Conservation (phyloP, 1,140 invertebrate genomes). For the Pantala flavescens region DNA sequence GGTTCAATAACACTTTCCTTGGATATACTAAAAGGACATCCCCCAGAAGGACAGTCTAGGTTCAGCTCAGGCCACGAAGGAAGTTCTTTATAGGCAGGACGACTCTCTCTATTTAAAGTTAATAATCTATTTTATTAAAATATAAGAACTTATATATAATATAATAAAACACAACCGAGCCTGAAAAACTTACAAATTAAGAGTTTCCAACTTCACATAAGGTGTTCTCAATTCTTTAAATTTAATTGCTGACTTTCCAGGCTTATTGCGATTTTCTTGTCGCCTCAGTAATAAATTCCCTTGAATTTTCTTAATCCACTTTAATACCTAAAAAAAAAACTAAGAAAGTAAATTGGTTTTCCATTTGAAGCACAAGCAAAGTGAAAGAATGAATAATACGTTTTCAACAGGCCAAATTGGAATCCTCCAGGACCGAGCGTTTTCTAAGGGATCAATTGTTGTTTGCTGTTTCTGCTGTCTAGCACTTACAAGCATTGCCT, state of each 20-base stretch:
- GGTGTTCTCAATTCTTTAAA: constrained; percentile 16
- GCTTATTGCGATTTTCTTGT: constrained; percentile 30
- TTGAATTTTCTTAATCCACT: constrained; percentile 26
- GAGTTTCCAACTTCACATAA: constrained; percentile 17
- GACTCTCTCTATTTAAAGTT: constrained; percentile 31
- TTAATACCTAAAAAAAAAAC: constrained; percentile 20
- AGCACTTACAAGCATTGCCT: constrained; percentile 58
- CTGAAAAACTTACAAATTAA: constrained; percentile 13
- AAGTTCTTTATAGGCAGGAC: constrained; percentile 38
- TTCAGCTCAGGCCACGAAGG: constrained; percentile 29
- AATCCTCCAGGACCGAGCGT: constrained; percentile 43
- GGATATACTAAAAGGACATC: not conserved
- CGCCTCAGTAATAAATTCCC: constrained; percentile 33
- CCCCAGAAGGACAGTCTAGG: not conserved
- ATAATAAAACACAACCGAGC: not conserved
- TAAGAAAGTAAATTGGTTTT: not conserved
- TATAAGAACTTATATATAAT: too few relatives aligned
- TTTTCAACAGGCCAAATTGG: constrained; percentile 49
- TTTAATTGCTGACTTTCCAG: constrained; percentile 39
- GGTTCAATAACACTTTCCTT: not conserved
- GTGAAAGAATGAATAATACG: constrained; percentile 34
- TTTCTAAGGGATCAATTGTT: constrained; percentile 41
- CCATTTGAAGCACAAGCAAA: constrained; percentile 21
- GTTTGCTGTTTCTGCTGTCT: constrained; percentile 41
- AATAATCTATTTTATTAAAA: too few relatives aligned